These are phyloP conservation scores for Eidolon helvum DNA, from an alignment of 2,113 vertebrate genomes.

Conservation along the genomic window DNA sequence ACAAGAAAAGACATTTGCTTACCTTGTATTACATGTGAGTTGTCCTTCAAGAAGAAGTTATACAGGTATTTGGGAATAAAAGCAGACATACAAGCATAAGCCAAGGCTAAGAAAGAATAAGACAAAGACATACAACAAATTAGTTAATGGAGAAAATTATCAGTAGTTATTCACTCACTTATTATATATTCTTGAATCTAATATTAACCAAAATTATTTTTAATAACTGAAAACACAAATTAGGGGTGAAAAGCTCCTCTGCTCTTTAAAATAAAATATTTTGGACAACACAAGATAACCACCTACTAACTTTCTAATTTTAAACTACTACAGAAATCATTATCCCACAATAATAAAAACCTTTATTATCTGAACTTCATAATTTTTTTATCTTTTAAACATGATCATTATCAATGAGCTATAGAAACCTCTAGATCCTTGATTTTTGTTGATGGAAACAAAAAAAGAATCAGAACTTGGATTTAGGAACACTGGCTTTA, in stretches of 20 bases:
- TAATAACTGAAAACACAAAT: background rate
- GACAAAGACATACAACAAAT: background rate
- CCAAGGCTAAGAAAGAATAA: slow-evolving; percentile 89
- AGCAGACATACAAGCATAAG: slow-evolving; percentile 98
- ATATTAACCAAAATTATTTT: background rate
- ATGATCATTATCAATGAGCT: background rate
- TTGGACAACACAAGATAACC: slow-evolving; percentile 21
- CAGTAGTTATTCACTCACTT: background rate
- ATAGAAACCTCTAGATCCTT: background rate
- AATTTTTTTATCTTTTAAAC: background rate
- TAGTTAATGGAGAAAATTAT: background rate
- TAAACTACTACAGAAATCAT: background rate
- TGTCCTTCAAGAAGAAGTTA: slow-evolving; percentile 99
- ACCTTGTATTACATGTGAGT: slow-evolving; percentile 99
- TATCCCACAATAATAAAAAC: background rate
- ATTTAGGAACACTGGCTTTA: background rate
- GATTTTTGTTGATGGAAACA: background rate
- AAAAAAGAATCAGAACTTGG: background rate
- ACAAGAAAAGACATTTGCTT: slow-evolving; percentile 63
- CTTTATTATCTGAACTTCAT: background rate
- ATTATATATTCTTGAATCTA: background rate
- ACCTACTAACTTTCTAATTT: slow-evolving; percentile 23
- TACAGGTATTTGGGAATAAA: slow-evolving; percentile 99
- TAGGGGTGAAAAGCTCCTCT: background rate
- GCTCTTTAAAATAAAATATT: slow-evolving; percentile 21